These are phyloP conservation scores for Campylomormyrus numenius DNA, from an alignment of 2,113 vertebrate species.

Conservation along the genomic window DNA sequence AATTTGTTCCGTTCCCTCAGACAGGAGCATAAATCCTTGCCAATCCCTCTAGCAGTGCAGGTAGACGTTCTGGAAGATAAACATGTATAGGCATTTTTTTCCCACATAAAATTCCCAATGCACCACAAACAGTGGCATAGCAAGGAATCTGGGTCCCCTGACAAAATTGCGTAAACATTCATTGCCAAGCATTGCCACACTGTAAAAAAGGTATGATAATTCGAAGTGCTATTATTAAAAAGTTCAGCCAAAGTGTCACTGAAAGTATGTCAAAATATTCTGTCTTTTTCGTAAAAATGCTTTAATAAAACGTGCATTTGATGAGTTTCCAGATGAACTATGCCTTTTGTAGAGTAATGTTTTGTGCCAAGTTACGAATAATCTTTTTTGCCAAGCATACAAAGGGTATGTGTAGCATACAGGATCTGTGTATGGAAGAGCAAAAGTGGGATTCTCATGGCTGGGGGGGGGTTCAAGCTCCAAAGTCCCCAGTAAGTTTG, in stretches of 20 bases:
- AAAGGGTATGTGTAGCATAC: background rate
- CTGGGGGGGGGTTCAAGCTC: background rate
- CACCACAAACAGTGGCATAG: background rate
- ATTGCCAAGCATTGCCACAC: background rate
- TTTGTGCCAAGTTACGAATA: background rate
- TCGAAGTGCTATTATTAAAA: background rate
- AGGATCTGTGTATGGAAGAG: background rate
- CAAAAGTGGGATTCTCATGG: background rate
- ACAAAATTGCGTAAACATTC: background rate
- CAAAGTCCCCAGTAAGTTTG: background rate
- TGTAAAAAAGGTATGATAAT: background rate
- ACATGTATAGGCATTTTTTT: background rate
- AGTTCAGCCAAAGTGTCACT: background rate
- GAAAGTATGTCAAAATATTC: background rate
- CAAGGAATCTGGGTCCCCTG: background rate
- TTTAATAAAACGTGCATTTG: background rate
- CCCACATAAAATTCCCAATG: background rate
- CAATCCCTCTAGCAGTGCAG: background rate
- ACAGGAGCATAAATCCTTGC: background rate
- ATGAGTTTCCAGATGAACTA: background rate
- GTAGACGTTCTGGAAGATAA: background rate
- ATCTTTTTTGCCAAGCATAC: background rate
- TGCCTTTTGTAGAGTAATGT: background rate
- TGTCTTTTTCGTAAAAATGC: background rate
- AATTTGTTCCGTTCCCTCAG: background rate